Base-by-base conservation (phyloP, 2,888 invertebrate species). In the Oscheius onirici region DNA sequence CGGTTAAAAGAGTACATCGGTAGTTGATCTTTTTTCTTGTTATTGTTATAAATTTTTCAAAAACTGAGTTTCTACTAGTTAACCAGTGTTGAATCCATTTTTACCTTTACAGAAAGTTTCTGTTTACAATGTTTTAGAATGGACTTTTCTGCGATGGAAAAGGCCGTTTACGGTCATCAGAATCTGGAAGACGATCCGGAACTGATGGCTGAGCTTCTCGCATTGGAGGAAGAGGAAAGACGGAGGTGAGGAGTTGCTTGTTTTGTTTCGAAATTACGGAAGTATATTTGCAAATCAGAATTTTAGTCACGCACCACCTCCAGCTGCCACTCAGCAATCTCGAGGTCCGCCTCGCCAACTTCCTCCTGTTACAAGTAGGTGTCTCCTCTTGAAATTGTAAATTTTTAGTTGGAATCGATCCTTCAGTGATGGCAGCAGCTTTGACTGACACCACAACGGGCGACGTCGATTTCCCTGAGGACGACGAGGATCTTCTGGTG, bases 181-280 rank as follows among this genome's bases (percentile, higher is more conserved):
- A 75, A 80, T 58, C 40, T 80, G 26, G 82, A 82, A 55, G 78
- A 78, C 15, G 82, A 82, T 66, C 75, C 70, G 13, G 82, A 82
- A 46, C 46, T 82, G 54, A 67, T 82, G 17, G 82, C 82, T 20
- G 82, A 82, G 58, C 51, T 82, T 22, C 70, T 76, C 24, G 80
- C 80, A 10, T 74, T 82, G 46, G 75, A 81, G 44, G 40, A 70
- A 52, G 70, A 70, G 34, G 63, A 61, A 41, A 22, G 22, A 17
- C 70, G 46, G 43, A 54, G 69, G 60, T 68, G 20, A n/a, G 11
- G 11, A 20, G 13, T 52, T 52, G 20, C n/a, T n/a, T n/a, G n/a
- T n/a, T n/a, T n/a, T n/a, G n/a, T n/a, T n/a, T n/a, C n/a, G n/a
- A n/a, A n/a, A n/a, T n/a, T n/a, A n/a, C n/a, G n/a, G n/a, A n/a